Percentiles rank a stretch among this genome's conserved stretches.
Evolutionary conservation across 2,113 vertebrate species (phyloP).

Genomic region (Trematomus loennbergii): DNA sequence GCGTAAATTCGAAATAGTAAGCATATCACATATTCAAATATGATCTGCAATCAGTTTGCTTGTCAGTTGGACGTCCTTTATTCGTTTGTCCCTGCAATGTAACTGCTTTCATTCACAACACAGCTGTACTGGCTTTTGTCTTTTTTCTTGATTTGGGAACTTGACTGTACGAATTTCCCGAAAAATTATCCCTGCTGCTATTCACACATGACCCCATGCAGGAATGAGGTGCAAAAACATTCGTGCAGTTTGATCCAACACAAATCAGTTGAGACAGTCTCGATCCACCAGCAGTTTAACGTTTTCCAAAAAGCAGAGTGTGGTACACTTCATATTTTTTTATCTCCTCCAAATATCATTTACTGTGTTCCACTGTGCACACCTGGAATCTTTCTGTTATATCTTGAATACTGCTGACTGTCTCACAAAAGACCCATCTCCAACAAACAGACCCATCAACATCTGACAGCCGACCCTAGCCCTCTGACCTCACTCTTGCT

Average conservation of each 20-base stretch:
- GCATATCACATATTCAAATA: neutral
- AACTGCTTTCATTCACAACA: neutral
- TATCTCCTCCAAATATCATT: neutral
- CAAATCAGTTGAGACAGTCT: conserved; percentile 17
- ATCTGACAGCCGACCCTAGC: neutral
- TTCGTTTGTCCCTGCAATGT: neutral
- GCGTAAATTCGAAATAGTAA: neutral
- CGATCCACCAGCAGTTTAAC: conserved; percentile 6
- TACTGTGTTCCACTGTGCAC: neutral
- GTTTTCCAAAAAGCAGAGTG: neutral
- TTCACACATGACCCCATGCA: no score
- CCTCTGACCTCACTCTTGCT: conserved; percentile 29
- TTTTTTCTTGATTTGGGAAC: no score
- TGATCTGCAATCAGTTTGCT: no score
- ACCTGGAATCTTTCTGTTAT: conserved; percentile 3
- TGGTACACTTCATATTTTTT: neutral
- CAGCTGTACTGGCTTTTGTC: no score
- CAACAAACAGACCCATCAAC: neutral
- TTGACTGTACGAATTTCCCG: no score
- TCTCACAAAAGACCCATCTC: neutral
- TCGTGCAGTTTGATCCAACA: conserved; percentile 4
- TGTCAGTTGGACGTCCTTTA: no score
- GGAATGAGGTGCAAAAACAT: neutral
- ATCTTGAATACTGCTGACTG: conserved; percentile 6
- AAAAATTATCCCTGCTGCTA: no score